These are phyloP conservation scores for Ormyrus thymus DNA, from an alignment of 2,888 invertebrate genomes.

Conservation along the genomic window DNA sequence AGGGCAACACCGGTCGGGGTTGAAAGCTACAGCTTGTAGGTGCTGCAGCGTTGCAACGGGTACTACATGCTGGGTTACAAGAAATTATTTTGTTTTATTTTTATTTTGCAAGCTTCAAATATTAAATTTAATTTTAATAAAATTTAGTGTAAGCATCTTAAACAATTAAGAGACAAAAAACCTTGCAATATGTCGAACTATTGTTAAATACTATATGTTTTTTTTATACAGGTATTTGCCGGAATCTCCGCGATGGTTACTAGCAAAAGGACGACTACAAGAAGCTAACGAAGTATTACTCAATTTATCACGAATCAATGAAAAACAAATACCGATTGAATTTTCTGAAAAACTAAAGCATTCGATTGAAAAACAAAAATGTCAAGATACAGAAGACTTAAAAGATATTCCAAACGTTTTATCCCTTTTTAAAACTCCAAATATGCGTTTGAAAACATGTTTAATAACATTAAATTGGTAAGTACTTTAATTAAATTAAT, in stretches of 20 bases:
- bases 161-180: no score
- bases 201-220: no score
- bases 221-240: conserved; percentile 82
- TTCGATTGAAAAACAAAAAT: conserved; percentile 81
- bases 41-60: no score
- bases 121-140: no score
- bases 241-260: conserved; percentile 94
- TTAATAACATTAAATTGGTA: conserved; percentile 90
- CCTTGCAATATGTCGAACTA: no score
- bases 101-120: no score
- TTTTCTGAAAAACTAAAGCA: conserved; percentile 85
- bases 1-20: no score
- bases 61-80: no score
- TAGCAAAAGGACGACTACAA: conserved; percentile 87
- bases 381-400: conserved; percentile 75
- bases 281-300: conserved; percentile 88
- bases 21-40: no score
- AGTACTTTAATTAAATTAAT: conserved; percentile 68
- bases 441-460: conserved; percentile 91
- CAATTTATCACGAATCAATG: conserved; percentile 86
- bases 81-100: no score
- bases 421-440: conserved; percentile 87
- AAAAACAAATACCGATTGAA: conserved; percentile 83
- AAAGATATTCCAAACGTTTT: conserved; percentile 77
- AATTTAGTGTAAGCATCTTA: no score